Base-by-base conservation (phyloP, 2,888 invertebrate genomes). In the Drosophila mercatorum region DNA sequence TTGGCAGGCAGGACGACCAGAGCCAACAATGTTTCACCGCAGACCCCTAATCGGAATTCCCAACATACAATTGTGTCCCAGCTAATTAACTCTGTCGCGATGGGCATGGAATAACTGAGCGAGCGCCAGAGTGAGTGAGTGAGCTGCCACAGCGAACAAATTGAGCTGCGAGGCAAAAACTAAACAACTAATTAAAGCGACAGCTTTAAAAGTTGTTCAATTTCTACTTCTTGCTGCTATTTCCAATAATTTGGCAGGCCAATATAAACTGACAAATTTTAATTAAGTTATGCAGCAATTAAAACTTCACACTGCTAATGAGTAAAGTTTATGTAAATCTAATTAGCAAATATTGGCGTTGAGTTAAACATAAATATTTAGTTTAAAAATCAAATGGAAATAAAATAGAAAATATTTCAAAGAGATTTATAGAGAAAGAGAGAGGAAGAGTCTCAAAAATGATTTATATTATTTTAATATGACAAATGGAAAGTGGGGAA, bases 21-120 rank as follows among this genome's bases (percentile, higher is more conserved):
- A 56, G 41, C 41, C n/a, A 40, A 52, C 41, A 46, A 38, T 31
- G 58, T 28, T 44, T 55, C 67, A 51, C 70, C 75, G 38, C 75
- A 79, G 40, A 57, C 34, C 28, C 65, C 47, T 75, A 75, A 69
- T 79, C 69, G 53, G 47, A 77, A 79, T 79, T 79, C 80, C 66
- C 69, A 62, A 40, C 57, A 66, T 58, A 67, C 59, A 66, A 53
- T 36, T 64, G 51, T 65, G 75, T 47, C 51, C 61, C 60, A 79
- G 70, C 76, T 79, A 77, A 77, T 77, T 77, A 77, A 69, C 57
- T 60, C 47, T 57, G 43, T 53, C 68, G 49, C 40, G 53, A 28
- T 17, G 47, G 31, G 17, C 49, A n/a, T 5, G 59, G 47, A 58
- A 41, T 41, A 59, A 43, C 17, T 10, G 2, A 47, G 28, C n/a